Evolutionary conservation across 2,797 vertebrate genomes (phyloP), one percentile per base, ranked within the genome.

Genomic region (Salarias fasciatus): DNA sequence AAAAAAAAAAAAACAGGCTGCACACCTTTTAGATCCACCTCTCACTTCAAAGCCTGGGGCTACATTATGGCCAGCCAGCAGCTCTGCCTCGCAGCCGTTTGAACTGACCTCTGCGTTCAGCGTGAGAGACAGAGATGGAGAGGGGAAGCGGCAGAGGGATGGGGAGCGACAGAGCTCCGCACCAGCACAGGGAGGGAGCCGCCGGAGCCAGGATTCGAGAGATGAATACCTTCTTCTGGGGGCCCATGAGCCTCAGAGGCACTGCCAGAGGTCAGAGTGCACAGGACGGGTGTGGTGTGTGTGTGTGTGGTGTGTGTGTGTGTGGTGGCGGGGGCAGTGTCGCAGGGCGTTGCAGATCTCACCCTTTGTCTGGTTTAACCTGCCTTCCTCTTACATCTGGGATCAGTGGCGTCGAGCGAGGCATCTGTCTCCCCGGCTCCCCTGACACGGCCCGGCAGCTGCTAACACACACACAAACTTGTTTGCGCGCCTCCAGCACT

Each of bases 81-180:
- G 62, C 83, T 73, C 82, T 64, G 72, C 61, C 59, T 79, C 72
- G 74, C 80, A 85, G 67, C 75, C 78, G 70, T 91, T 87, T 88
- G 88, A 91, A 86, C 72, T 82, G 87, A 87, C 84, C 89, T 69
- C 65, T 76, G 80, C 55, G 61, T 84, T 88, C 84, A 85, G 77
- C 31, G 54, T 57, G 77, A 80, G 61, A 72, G 74, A 75, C 58
- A 51, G 69, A 67, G 80, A 77, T 65, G 11, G 46, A 63, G 65
- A 66, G 48, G 43, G 63, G 63, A 67, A 72, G 74, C 43, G 76
- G 60, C 69, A 69, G 52, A 4, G 47, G 75, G 70, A 77, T 45
- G 60, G 53, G 43, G 65, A 81, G 51, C 53, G 80, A 84, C 53
- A 64, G 72, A 63, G 72, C 38, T 53, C 59, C 40, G 63, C 29